Evolutionary conservation across 2,888 invertebrate species (phyloP).

Genomic region (Acleris emargana): DNA sequence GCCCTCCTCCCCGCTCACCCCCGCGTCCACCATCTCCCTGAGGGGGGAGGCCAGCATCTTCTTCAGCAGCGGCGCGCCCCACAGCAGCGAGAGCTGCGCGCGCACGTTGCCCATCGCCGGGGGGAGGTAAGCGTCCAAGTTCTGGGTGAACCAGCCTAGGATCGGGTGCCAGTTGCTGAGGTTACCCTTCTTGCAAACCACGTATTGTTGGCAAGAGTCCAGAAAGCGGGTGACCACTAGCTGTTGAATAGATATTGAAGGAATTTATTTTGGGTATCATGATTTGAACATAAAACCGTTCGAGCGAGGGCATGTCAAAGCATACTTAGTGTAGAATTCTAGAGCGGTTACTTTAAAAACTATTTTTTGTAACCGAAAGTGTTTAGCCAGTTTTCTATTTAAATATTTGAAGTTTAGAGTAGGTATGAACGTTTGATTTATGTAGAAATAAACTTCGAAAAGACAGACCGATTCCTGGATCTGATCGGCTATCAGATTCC

Average conservation of each 20-base stretch:
- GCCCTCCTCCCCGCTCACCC: slow-evolving; percentile 64
- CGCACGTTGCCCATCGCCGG: slow-evolving; percentile 88
- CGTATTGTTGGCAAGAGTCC: slow-evolving; percentile 95
- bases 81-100: slow-evolving; percentile 88
- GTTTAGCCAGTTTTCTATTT: too few relatives aligned
- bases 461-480: too few relatives aligned
- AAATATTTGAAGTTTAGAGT: too few relatives aligned
- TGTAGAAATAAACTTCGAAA: too few relatives aligned
- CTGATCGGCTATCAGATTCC: too few relatives aligned
- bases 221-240: slow-evolving; percentile 93
- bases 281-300: too few relatives aligned
- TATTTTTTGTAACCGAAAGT: too few relatives aligned
- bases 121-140: slow-evolving; percentile 87
- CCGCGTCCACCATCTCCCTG: slow-evolving; percentile 82
- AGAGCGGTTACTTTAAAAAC: too few relatives aligned
- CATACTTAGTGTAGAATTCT: too few relatives aligned
- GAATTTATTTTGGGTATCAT: not conserved
- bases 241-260: slow-evolving; percentile 69
- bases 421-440: too few relatives aligned
- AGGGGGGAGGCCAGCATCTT: slow-evolving; percentile 69
- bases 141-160: slow-evolving; percentile 96
- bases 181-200: slow-evolving; percentile 95
- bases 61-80: slow-evolving; percentile 82
- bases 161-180: slow-evolving; percentile 99
- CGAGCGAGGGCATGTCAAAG: too few relatives aligned